phyloP scores from a whole-genome alignment of 2,888 invertebrate genomes.

The Limenitis camilla region DNA sequence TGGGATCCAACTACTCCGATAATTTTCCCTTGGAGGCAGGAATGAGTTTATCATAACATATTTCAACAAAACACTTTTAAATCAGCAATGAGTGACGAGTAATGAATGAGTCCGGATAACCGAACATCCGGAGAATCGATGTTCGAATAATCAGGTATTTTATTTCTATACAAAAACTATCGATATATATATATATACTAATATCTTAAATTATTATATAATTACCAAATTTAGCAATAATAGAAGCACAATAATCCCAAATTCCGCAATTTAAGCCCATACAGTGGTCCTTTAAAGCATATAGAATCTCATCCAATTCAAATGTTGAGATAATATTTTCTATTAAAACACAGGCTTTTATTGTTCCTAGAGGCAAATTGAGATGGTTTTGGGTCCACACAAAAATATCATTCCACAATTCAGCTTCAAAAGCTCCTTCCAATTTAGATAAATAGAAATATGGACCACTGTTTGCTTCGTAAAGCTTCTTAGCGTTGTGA shows the following conservation, averaged over 20 bases:
- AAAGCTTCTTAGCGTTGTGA: conserved; percentile 74
- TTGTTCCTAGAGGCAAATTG: conserved; percentile 74
- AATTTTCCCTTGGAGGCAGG: too few relatives aligned
- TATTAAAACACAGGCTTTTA: conserved; percentile 82
- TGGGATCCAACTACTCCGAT: too few relatives aligned
- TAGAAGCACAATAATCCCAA: conserved; percentile 82
- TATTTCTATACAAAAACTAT: too few relatives aligned
- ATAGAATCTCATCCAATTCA: conserved; percentile 81
- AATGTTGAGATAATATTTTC: conserved; percentile 81
- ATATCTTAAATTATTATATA: background rate
- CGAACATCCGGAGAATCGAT: too few relatives aligned
- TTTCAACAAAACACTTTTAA: too few relatives aligned
- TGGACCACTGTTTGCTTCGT: conserved; percentile 75
- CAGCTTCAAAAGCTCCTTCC: conserved; percentile 78
- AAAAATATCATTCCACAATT: conserved; percentile 81
- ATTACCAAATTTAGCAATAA: conserved; percentile 78
- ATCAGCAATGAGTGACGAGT: too few relatives aligned
- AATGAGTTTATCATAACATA: too few relatives aligned
- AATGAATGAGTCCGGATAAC: too few relatives aligned
- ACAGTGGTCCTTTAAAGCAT: conserved; percentile 77
- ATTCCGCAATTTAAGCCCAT: conserved; percentile 83
- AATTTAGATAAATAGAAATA: conserved; percentile 83
- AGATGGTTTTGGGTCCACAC: conserved; percentile 75
- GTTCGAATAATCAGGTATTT: too few relatives aligned
- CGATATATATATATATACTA: too few relatives aligned